Conservation (phyloP, 2,888 invertebrate genomes). For the Melitaea athalia region DNA sequence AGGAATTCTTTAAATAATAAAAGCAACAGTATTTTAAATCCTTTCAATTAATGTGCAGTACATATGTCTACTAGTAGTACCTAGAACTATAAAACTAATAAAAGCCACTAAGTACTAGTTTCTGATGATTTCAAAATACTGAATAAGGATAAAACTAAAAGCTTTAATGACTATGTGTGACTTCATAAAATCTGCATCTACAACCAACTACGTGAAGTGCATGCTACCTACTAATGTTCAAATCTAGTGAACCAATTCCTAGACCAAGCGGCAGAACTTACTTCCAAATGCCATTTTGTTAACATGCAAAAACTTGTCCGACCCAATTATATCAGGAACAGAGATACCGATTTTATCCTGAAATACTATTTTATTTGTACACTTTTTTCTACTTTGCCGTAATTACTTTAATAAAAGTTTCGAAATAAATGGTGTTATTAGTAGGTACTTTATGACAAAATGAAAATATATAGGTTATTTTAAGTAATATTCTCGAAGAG, state of each 20-base stretch:
- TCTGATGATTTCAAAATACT: too few relatives aligned
- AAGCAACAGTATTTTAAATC: too few relatives aligned
- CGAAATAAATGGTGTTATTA: not conserved
- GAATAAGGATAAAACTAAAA: too few relatives aligned
- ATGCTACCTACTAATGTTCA: not conserved
- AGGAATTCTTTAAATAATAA: too few relatives aligned
- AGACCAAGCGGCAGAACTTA: constrained; percentile 1
- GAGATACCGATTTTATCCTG: constrained; percentile 3
- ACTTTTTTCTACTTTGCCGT: not conserved
- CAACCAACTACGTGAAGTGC: not conserved
- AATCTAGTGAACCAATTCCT: not conserved
- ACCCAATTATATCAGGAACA: constrained; percentile 2
- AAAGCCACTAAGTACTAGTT: too few relatives aligned
- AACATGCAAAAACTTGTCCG: constrained; percentile 10
- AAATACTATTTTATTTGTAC: not conserved
- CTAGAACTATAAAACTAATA: too few relatives aligned
- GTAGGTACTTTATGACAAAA: not conserved
- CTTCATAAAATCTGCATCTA: not conserved
- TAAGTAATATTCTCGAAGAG: not conserved
- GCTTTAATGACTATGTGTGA: too few relatives aligned
- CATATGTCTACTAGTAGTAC: too few relatives aligned
- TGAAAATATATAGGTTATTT: not conserved
- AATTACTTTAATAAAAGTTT: not conserved
- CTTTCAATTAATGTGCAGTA: too few relatives aligned
- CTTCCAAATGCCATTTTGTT: constrained; percentile 1